Evolutionary conservation across 2,797 vertebrate genomes (phyloP), one percentile per base, ranked within the genome.

Genomic region (Coendou prehensilis): DNA sequence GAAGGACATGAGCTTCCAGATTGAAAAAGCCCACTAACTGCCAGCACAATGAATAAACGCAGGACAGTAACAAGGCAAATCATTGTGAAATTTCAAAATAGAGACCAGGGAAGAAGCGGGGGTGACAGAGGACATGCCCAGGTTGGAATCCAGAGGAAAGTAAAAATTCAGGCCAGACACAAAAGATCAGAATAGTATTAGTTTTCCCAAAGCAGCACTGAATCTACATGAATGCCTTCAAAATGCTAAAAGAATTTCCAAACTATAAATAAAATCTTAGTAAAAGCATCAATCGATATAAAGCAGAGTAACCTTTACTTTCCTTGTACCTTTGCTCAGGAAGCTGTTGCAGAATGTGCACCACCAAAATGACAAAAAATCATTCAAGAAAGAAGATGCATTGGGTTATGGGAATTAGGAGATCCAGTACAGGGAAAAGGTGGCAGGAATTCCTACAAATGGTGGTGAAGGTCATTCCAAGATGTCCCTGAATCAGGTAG

Each of bases 61-160:
- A 52, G 37, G 50, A 28, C 79, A 81, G 15, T 47, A 54, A 78
- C 20, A 56, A 61, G 20, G 59, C 1, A 18, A 1, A 26, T 81
- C 73, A 20, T 6, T 41, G n/a, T 54, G n/a, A 90, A 80, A 76
- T 88, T 90, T 97, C 78, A 86, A 95, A 95, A 50, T 13, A 50
- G 59, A 14, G n/a, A 5, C 30, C 45, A 20, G n/a, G 1, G 26
- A 61, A 26, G 50, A 22, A 22, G 37, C 26, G 6, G 3, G 15
- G 41, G n/a, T 1, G 9, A 9, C 28, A 3, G 8, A 33, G 15
- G 10, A 71, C 22, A 52, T 67, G n/a, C 26, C 26, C 33, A 50
- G 56, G 9, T 9, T 73, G 30, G 61, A 69, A 86, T 20, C 26
- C 67, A 91, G 61, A 22, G 7, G 0, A 7, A 75, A 87, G 30